These are phyloP conservation scores for Pteropus rufus DNA, from an alignment of 2,797 vertebrate genomes.

Conservation along the genomic window DNA sequence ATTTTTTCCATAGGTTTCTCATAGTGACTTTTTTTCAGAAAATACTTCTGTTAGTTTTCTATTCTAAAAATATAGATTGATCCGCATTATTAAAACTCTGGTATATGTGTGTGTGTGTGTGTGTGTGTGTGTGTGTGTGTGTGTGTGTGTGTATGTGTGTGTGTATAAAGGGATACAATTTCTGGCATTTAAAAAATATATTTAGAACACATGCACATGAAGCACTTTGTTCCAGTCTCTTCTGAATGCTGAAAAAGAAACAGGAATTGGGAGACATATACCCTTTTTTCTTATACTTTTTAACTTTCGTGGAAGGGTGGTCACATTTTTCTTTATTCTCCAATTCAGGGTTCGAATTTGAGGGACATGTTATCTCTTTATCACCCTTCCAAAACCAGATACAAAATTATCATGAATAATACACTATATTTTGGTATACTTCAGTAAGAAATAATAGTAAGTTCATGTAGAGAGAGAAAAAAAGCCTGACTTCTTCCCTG, in stretches of 20 bases:
- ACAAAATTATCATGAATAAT: background rate
- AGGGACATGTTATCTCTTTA: background rate
- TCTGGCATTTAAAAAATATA: background rate
- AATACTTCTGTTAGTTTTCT: background rate
- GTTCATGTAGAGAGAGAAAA: background rate
- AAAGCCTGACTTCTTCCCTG: constrained; percentile 23
- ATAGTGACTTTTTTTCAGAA: background rate
- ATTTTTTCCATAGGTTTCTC: background rate
- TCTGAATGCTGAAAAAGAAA: background rate
- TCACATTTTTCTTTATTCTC: background rate
- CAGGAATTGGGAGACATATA: background rate
- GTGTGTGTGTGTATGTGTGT: background rate
- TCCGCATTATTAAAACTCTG: background rate
- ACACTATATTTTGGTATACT: background rate
- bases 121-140: background rate
- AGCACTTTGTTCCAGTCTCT: background rate
- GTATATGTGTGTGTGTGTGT: no score
- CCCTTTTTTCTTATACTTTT: background rate
- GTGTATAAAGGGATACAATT: background rate
- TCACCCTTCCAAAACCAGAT: background rate
- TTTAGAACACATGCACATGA: background rate
- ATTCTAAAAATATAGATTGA: background rate
- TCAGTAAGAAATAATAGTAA: background rate
- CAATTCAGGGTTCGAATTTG: background rate
- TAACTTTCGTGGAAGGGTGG: background rate